Base-by-base conservation (phyloP, 2,888 invertebrate genomes). In the Drosophila longiperda region DNA sequence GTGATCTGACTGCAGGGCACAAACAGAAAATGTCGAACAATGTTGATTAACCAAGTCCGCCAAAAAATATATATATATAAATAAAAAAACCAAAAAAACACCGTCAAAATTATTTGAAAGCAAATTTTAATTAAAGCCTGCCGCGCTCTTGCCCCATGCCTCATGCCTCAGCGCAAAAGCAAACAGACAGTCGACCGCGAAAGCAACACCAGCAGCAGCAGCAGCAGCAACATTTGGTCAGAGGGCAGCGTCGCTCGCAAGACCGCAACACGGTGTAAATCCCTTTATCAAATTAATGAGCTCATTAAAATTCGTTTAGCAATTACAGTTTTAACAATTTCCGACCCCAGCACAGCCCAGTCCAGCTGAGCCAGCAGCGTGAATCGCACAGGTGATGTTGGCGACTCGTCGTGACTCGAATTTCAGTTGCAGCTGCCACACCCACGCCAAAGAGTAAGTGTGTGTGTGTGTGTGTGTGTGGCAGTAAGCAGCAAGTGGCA, bases 241-340 rank as follows among this genome's bases (percentile, higher is more conserved):
- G 73, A 65, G 50, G 29, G 48, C 32, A 59, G 42, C 60, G 50
- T 15, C 52, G 72, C 62, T 58, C 68, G 66, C n/a, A 29, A 75
- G 73, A 86, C 87, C 88, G 80, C 90, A 88, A 88, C 90, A 80
- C 78, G 80, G 79, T 90, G 83, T 87, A 90, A 90, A 90, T 89
- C 89, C 87, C 82, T 90, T 90, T 90, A 88, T 90, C 87, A 91
- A 91, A 90, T 90, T 91, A 90, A 91, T 90, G 91, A 90, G 90
- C 90, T 90, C 91, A 90, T 90, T 90, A 90, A 91, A 90, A 90
- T 90, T 89, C 90, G 91, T 90, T 91, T 90, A 90, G 91, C 90
- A 90, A 91, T 90, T 90, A 90, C 82, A 89, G 91, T 91, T 91
- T 89, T 87, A 90, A 90, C 85, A 90, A 84, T 91, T 88, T 89